Evolutionary conservation across 2,797 vertebrate genomes (phyloP), one percentile per base, ranked within the genome.

Genomic region (Hirundo rustica): DNA sequence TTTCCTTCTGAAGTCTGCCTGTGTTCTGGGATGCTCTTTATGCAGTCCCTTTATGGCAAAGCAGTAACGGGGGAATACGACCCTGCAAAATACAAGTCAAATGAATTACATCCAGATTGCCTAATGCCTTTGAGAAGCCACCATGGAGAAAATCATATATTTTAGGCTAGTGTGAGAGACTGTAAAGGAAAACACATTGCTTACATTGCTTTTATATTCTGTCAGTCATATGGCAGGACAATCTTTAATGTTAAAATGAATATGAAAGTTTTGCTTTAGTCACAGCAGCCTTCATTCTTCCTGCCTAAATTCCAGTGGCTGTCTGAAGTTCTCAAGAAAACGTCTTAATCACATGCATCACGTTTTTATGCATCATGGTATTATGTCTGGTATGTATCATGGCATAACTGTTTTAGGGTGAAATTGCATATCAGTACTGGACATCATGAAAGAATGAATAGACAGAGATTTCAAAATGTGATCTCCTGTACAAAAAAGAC

Each of bases 91-190:
- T 70, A 58, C 32, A 81, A 84, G 58, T 75, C 70, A 84, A 68
- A 78, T 58, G 44, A 92, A 93, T 88, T 88, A 64, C 66, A 92
- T 86, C 51, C 88, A 92, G 58, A 81, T 78, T 92, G 36, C 65
- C 51, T 68, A 68, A 88, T 66, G 86, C 51, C 26, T 77, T 68
- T 83, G 78, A 94, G 81, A 89, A 94, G 42, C 80, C 4, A 21
- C 34, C 32, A 11, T 48, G 54, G 61, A 93, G 60, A 78, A 94
- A 95, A 89, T 71, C 0, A 14, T 40, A 40, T 74, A 74, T 70
- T 92, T 94, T 75, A 47, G 61, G 72, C 25, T 71, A 25, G 40
- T 82, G 72, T 68, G 81, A 95, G 51, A 91, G 45, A 76, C 20
- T 53, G 11, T 32, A 82, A 91, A 88, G 57, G 47, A 91, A 85